phyloP scores from a whole-genome alignment of 2,113 vertebrate genomes.

The Nothoprocta pentlandii region DNA sequence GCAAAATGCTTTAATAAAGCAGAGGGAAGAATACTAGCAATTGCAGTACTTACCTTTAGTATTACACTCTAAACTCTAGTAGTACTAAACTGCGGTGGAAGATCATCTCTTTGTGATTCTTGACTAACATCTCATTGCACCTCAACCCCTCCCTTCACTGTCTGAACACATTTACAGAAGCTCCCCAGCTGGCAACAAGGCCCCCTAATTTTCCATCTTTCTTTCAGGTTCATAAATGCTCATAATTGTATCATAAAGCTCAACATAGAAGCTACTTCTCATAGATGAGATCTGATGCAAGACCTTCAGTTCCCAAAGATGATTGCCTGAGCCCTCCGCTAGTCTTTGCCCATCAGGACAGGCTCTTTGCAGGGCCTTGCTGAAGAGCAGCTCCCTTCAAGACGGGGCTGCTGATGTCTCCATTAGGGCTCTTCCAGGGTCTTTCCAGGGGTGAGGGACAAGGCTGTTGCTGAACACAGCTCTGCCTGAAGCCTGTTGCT shows the following conservation, averaged over 20 bases:
- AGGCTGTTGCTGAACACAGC: not conserved
- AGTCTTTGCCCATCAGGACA: not conserved
- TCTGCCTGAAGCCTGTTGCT: not conserved
- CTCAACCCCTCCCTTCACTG: not conserved
- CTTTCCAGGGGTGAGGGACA: too few relatives aligned
- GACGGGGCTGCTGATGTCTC: not conserved
- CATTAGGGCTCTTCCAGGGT: not conserved
- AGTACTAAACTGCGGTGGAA: not conserved
- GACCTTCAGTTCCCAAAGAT: not conserved
- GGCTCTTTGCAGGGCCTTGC: not conserved
- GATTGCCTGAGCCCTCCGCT: not conserved
- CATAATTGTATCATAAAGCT: fast-evolving
- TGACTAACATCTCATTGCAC: not conserved
- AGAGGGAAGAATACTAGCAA: not conserved
- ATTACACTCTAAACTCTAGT: not conserved
- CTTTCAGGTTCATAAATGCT: not conserved
- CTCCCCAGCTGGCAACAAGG: not conserved
- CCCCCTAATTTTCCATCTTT: not conserved
- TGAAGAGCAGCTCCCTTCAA: not conserved
- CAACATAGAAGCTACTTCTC: not conserved
- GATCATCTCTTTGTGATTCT: not conserved
- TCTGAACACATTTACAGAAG: not conserved
- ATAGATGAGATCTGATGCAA: not conserved
- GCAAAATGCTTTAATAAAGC: not conserved
- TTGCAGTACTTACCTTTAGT: not conserved